These are phyloP conservation scores for Poecilia velifera DNA, from an alignment of 2,797 vertebrate species.

Conservation along the genomic window DNA sequence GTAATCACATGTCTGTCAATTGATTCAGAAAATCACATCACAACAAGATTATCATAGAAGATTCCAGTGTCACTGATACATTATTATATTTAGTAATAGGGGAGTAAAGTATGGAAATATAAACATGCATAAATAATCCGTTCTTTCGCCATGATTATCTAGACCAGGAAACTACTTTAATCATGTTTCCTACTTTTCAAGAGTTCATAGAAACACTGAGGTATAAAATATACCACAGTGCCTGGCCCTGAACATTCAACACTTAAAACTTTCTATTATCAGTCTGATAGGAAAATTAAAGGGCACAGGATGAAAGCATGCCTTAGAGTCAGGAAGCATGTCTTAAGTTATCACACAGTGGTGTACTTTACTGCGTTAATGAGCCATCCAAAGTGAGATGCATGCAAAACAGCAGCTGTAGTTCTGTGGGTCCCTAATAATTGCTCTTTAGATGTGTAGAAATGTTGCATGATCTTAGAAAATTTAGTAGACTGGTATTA, in stretches of 20 bases:
- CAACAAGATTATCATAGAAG: slow-evolving; percentile 9
- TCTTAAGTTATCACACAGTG: slow-evolving; percentile 28
- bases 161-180: not conserved
- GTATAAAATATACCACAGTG: not conserved
- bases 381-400: slow-evolving; percentile 44
- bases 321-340: slow-evolving; percentile 29
- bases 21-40: slow-evolving; percentile 18
- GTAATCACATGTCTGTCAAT: slow-evolving; percentile 5
- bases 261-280: not conserved
- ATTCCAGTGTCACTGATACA: slow-evolving; percentile 18
- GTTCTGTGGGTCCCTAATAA: slow-evolving; percentile 6
- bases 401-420: slow-evolving; percentile 28
- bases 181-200: not conserved
- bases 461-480: slow-evolving; percentile 35
- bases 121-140: not conserved
- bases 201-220: not conserved
- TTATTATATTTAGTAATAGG: slow-evolving; percentile 13
- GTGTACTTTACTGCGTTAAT: slow-evolving; percentile 37
- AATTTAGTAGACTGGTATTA: slow-evolving; percentile 3
- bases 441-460: slow-evolving; percentile 27
- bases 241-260: not conserved
- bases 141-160: not conserved
- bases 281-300: slow-evolving; percentile 45
- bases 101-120: not conserved
- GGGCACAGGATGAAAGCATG: slow-evolving; percentile 42